Evolutionary conservation across 2,797 vertebrate species (phyloP).

Genomic region (Pantherophis vulpinus): DNA sequence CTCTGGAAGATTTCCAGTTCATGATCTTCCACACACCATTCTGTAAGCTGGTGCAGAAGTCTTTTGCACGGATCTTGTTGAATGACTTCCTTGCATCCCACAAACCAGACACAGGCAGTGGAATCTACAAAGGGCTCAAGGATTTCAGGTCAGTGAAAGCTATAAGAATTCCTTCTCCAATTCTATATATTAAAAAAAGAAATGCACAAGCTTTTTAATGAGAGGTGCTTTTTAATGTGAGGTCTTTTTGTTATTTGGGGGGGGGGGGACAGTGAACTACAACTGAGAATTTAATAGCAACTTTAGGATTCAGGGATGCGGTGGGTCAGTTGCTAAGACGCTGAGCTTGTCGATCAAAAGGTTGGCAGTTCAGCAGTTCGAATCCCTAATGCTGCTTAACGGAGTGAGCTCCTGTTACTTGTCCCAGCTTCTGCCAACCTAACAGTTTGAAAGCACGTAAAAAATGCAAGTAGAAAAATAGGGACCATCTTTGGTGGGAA

Average conservation of each 20-base stretch:
- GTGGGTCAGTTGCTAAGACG: too few species aligned
- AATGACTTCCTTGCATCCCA: constrained; percentile 69
- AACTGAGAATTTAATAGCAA: background rate
- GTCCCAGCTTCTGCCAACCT: too few species aligned
- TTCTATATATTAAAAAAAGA: background rate
- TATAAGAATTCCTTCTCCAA: background rate
- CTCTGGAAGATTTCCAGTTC: constrained; percentile 72
- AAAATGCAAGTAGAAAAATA: too few species aligned
- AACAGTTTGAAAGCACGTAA: too few species aligned
- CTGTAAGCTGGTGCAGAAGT: constrained; percentile 77
- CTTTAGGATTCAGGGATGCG: background rate
- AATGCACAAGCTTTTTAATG: background rate
- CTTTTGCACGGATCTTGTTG: constrained; percentile 69
- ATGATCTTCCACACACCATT: constrained; percentile 77
- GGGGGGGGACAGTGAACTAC: background rate
- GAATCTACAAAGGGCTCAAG: constrained; percentile 70
- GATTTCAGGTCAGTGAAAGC: constrained; percentile 64
- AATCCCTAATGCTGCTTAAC: too few species aligned
- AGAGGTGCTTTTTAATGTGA: background rate
- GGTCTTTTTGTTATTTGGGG: background rate
- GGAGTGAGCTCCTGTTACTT: too few species aligned
- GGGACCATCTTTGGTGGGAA: too few species aligned
- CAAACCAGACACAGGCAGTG: background rate
- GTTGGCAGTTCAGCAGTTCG: too few species aligned
- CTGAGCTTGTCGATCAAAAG: too few species aligned